A percentile compares a stretch with the other conserved stretches of the same genome.
These are phyloP conservation scores for Parus major DNA, from an alignment of 2,113 vertebrate species.

Conservation along the genomic window DNA sequence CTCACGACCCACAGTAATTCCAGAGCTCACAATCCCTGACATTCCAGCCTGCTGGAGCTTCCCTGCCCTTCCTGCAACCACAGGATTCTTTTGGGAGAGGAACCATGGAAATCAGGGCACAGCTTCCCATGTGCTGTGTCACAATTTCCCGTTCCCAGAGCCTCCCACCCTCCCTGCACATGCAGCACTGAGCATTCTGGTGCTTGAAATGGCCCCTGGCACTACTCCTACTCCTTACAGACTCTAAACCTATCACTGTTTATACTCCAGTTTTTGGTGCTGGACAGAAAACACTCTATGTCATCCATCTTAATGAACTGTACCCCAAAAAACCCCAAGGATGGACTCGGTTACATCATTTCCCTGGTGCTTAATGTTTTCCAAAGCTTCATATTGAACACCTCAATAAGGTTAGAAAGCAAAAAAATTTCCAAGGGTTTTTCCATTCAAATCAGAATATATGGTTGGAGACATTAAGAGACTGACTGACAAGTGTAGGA, in stretches of 20 bases:
- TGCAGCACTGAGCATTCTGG: rapidly evolving
- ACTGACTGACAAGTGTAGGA: neutral
- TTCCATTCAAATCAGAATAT: neutral
- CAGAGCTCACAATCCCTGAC: neutral
- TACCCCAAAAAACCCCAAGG: neutral
- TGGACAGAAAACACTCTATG: neutral
- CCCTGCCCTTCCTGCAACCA: neutral
- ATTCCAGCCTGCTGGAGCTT: neutral
- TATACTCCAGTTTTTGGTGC: neutral
- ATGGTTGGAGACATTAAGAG: neutral
- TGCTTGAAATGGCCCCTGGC: neutral
- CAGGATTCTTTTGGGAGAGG: no score
- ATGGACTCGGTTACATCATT: neutral
- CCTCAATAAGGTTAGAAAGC: neutral
- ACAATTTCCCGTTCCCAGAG: neutral
- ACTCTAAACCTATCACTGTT: no score
- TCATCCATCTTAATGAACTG: neutral
- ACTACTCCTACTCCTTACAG: rapidly evolving
- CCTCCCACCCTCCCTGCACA: neutral
- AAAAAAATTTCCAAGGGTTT: neutral
- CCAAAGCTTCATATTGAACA: neutral
- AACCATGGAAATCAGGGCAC: neutral
- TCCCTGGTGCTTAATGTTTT: neutral
- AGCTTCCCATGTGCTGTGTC: neutral
- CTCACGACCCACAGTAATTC: rapidly evolving